Base-by-base conservation (phyloP, 2,888 invertebrate genomes). In the Erannis defoliaria region DNA sequence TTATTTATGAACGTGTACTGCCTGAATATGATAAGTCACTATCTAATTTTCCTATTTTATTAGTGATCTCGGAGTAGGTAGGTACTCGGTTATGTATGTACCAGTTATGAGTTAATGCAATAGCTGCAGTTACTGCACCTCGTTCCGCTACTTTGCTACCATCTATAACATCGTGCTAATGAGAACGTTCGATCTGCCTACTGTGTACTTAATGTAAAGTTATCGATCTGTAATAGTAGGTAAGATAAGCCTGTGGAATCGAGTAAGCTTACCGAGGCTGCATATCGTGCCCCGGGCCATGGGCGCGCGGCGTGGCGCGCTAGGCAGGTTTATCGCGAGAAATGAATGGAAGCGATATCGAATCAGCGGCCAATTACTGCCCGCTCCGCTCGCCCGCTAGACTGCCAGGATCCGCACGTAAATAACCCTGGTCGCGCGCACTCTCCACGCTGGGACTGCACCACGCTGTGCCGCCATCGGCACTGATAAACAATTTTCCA, bases 301-400 rank as follows among this genome's bases (percentile, higher is more conserved):
- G 42, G 45, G 50, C 46, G 46, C 55, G 31, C 43, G 16, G 59
- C 54, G 31, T 1, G 50, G 45, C 43, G 51, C 60, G 53, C 75
- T 72, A 71, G 81, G 83, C 83, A 78, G 80, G 81, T 85, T 88
- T 90, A 89, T 90, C 89, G 80, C 76, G 78, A 77, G 82, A 86
- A 87, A 90, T 92, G 88, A 90, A 90, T 90, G 90, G 88, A 86
- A 76, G 84, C 82, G 88, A 89, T 90, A 89, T 82, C 85, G 84
- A 85, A 86, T 88, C 86, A 86, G 84, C 85, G 86, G 84, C 85
- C 90, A 90, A 90, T 90, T 90, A 90, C 85, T 77, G 82, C 74
- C 74, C 53, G 38, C 50, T 61, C 38, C 23, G 35, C 40, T 12
- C 75, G 74, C 72, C 79, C 81, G 80, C 74, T 77, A 84, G 83